Evolutionary conservation across 2,797 vertebrate species (phyloP), one percentile per base, ranked within the genome.

Genomic region (Lutjanus argentimaculatus): DNA sequence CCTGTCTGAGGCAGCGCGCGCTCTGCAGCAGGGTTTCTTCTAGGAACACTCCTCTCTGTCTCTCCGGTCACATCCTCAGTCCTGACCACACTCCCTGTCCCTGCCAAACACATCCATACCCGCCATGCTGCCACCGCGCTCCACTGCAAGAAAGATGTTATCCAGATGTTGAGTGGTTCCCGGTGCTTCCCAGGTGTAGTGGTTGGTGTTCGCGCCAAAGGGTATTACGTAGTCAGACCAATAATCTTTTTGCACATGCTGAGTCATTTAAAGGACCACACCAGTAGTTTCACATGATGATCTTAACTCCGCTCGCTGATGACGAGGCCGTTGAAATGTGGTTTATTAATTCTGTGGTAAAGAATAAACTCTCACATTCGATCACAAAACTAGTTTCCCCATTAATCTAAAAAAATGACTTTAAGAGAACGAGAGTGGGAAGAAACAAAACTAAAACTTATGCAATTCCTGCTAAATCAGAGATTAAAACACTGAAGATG

Each of bases 1-100:
- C 58, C 77, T 65, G 55, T 84, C 79, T 81, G 74, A 73, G 83
- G 72, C 79, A 21, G 67, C 53, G 67, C 55, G 68, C 12, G 0
- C 74, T 77, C 51, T 61, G 66, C 74, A 65, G 75, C 57, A 15
- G 19, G 25, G 40, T 65, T 82, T 81, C 69, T 79, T 69, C 62
- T 16, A 57, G 42, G 58, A 51, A 66, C 55, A 79, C 43, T 64
- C 62, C 43, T 64, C 62, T 16, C 46, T 22, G 42, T 21, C 16
- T 74, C 46, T 25, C 15, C 46, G 14, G 46, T 46, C 46, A 14
- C 15, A 46, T 46, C 46, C 15, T 46, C 46, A 46, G 25, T 42
- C 64, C 46, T 58, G 19, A 71, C 49, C 68, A 53, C 25, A 36
- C 55, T 80, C 65, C 10, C 30, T 45, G 57, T 61, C 21, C 21